Base-by-base conservation (phyloP, 2,797 vertebrate genomes). In the Gymnoscopelus braueri region DNA sequence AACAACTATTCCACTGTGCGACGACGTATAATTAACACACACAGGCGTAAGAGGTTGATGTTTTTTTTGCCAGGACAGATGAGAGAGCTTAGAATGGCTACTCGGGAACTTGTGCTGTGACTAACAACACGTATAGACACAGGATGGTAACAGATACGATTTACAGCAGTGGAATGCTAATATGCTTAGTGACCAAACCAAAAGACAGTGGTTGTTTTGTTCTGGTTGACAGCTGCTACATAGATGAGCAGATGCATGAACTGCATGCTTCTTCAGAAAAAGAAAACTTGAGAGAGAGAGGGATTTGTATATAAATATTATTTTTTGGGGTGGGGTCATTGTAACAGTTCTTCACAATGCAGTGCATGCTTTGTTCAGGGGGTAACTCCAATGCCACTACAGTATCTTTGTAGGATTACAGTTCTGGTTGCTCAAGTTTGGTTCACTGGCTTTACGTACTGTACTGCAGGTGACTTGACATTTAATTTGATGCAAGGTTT, bases 61-160 rank as follows among this genome's bases (percentile, higher is more conserved):
- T 29, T 8, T 44, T 44, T 44, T 44, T 44, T 44, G 8, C 8
- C 39, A 44, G 71, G 77, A 87, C 50, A 65, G 60, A 7, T 47
- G 65, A 72, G 75, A 72, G 75, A 69, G 56, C 79, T 83, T 57
- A 79, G 52, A 51, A 77, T 74, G 79, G 66, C 72, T 78, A 64
- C 77, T 73, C 35, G 71, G 65, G 71, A 78, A 80, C 65, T 65
- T 91, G 81, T 92, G 89, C 88, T 89, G 76, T 81, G 82, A 78
- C 78, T 59, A 68, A 48, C 48, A 65, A 86, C 78, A 77, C 66
- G 74, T 77, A 60, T 3, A 71, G 63, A 81, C 9, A 8, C 32
- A n/a, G 68, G 66, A 79, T 68, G 69, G 77, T 70, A 75, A 83
- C 63, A 67, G 70, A 81, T 54, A 57, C 67, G 35, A 62, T 52